These are phyloP conservation scores for Dendrocopos noguchii DNA, from an alignment of 2,113 vertebrate species.

Conservation along the genomic window DNA sequence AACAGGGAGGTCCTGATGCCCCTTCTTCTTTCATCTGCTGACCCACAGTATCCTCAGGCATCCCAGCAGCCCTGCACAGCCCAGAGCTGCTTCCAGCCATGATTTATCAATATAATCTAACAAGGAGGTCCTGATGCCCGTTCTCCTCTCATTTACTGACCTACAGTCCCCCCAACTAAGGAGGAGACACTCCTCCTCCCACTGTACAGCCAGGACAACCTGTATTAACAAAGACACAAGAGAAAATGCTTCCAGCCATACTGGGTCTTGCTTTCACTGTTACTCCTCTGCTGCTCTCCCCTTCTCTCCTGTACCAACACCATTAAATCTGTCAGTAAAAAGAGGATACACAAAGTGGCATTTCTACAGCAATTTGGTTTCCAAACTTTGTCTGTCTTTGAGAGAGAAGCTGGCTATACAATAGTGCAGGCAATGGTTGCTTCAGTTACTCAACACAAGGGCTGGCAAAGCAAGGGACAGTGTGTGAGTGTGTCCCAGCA, in stretches of 20 bases:
- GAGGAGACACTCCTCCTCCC: neutral
- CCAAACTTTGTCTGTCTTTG: neutral
- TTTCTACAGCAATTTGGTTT: neutral
- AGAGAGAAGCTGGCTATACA: neutral
- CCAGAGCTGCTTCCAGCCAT: neutral
- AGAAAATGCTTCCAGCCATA: neutral
- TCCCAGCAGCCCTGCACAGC: neutral
- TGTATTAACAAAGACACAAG: neutral
- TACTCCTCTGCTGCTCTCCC: neutral
- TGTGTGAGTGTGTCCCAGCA: neutral
- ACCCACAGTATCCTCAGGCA: neutral
- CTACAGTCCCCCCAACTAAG: accelerated
- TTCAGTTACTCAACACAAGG: neutral
- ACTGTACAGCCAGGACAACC: neutral
- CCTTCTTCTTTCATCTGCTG: too few relatives aligned
- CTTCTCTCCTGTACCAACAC: neutral
- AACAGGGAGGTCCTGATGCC: neutral
- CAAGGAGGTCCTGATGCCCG: neutral
- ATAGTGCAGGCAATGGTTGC: neutral
- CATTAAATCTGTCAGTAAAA: neutral
- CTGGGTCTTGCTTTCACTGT: neutral
- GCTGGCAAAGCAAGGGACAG: neutral
- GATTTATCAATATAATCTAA: neutral
- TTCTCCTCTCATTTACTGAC: neutral
- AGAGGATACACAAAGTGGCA: neutral